Evolutionary conservation across 2,797 vertebrate genomes (phyloP), one percentile per base, ranked within the genome.

Genomic region (Neosilurus mollespiculum): DNA sequence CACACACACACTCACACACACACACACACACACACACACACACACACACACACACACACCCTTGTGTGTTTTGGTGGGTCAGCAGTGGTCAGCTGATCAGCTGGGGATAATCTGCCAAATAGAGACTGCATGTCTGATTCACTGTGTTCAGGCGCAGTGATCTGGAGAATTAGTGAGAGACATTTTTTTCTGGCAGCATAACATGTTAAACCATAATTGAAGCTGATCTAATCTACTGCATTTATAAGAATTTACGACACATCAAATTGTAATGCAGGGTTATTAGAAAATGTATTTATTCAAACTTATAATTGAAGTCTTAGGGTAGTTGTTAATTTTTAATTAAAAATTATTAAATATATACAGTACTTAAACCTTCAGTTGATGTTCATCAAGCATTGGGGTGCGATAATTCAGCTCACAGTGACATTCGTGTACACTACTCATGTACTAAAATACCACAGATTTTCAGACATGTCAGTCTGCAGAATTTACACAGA

Each of bases 1-100:
- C 67, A 69, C 67, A 70, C 70, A 54, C 22, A 71, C 22, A 24
- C 70, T 26, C n/a, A 37, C 11, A 73, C 34, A 70, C 67, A 56
- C 51, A 64, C 62, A 64, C 26, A 73, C 66, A n/a, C 43, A 80
- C 12, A 75, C 61, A 84, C 26, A 80, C 30, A 71, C 81, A 83
- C 66, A 58, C 51, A 69, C 62, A 67, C 37, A 43, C 37, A 70
- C 8, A 67, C 67, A 49, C 34, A 70, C 20, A 71, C 66, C 5
- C 16, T 72, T 20, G 22, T 16, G 20, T 24, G 53, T 69, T 76
- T 80, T 84, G 78, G 62, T 24, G 0, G 14, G 56, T 24, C 58
- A 24, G 37, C 53, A 53, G 69, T 37, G 81, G 59, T 86, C 84
- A 73, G 53, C 16, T 83, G 81, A 83, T 58, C 61, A 65, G 26